Base-by-base conservation (phyloP, 2,113 vertebrate genomes). In the Silurus asotus region DNA sequence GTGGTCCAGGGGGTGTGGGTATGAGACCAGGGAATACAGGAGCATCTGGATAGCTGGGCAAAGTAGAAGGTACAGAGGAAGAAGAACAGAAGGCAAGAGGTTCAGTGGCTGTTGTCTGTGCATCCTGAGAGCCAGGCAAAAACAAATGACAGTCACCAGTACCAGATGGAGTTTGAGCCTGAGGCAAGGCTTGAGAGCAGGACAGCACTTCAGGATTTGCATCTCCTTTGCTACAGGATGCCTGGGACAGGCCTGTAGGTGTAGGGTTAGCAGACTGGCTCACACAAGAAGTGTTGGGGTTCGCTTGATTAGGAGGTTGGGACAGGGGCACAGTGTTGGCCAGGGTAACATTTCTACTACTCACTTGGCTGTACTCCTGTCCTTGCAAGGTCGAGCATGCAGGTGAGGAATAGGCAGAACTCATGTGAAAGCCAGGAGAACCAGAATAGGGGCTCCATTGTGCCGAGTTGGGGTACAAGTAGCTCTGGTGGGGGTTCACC, bases 401-500 rank as follows among this genome's bases (percentile, higher is more conserved):
- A 70, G 84, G 84, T 85, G 0, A 91, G 13, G 86, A 88, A 86
- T 87, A 89, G 6, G 87, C 76, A 53, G 88, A 93, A 87, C 55
- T 78, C 89, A 93, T 89, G 2, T 92, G 93, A 58, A 94, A 95
- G 69, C 92, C 92, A 0, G 94, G 92, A 8, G 93, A 90, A 67
- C 92, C 91, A 0, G 93, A 89, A 90, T 90, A 94, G 75, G 93
- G 92, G 9, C 91, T 93, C 95, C 94, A 95, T 9, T 92, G 92
- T 9, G 92, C 85, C 0, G 94, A 92, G 49, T 0, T 79, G 10
- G 93, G 93, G 72, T 93, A 94, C 92, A 98, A 92, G 89, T 99
- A 99, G 88, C 97, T 98, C 93, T 99, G 97, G 91, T 99, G 97
- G 86, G 97, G 97, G 88, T 98, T 97, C 53, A 99, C 96, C 17